A percentile compares a stretch with the other conserved stretches of the same genome.
Conservation (phyloP, 2,888 invertebrate species). For the Cryptosula pallasiana region DNA sequence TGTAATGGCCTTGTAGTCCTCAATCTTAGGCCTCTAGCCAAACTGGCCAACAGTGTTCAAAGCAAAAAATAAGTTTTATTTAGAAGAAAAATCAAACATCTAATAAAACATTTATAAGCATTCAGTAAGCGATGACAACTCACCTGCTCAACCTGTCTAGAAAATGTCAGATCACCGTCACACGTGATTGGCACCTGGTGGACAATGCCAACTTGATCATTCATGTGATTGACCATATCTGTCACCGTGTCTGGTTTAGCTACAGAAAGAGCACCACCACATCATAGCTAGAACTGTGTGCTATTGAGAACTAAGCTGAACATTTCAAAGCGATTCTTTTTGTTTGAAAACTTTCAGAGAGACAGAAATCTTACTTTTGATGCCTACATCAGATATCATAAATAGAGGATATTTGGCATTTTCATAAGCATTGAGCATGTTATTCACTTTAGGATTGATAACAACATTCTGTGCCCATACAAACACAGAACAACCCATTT, state of each 20-base stretch:
- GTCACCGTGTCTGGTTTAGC: slow-evolving; percentile 88
- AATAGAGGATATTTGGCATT: slow-evolving; percentile 82
- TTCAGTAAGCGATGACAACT: too few species aligned
- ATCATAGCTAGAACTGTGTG: too few species aligned
- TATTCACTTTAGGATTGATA: slow-evolving; percentile 98
- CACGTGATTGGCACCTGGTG: slow-evolving; percentile 92
- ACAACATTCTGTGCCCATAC: slow-evolving; percentile 80
- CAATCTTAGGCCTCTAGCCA: too few species aligned
- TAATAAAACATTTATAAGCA: too few species aligned
- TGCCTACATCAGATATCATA: slow-evolving; percentile 90
- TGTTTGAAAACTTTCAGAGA: too few species aligned
- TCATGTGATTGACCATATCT: slow-evolving; percentile 83
- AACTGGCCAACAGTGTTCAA: too few species aligned
- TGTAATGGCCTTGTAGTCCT: too few species aligned
- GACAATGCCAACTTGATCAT: slow-evolving; percentile 82
- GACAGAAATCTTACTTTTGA: slow-evolving; percentile 73
- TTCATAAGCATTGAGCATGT: slow-evolving; percentile 92
- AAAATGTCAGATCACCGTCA: slow-evolving; percentile 34
- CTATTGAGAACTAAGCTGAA: too few species aligned
- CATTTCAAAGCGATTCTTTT: too few species aligned
- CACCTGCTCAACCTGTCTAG: slow-evolving; percentile 17
- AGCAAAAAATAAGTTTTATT: too few species aligned
- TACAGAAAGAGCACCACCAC: too few species aligned
- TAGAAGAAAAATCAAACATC: too few species aligned
- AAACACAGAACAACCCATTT: slow-evolving; percentile 31